Evolutionary conservation across 2,113 vertebrate genomes (phyloP).

Genomic region (Lota lota): DNA sequence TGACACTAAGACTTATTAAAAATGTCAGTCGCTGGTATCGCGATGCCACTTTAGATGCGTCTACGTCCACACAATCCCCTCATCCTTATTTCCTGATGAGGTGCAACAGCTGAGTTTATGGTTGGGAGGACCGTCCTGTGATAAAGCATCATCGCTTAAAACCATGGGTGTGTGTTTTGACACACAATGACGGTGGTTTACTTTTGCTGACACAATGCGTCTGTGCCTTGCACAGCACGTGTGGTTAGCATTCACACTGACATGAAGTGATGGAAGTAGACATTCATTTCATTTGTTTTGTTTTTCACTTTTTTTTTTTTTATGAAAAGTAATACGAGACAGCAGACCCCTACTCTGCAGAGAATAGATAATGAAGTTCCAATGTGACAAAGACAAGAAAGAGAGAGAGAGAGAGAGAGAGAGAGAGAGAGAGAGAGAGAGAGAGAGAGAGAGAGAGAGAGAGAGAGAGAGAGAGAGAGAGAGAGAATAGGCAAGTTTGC

Average conservation of each 20-base stretch:
- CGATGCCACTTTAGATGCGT: background rate
- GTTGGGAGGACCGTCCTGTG: background rate
- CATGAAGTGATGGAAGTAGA: slow-evolving; percentile 37
- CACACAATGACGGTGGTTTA: background rate
- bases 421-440: slow-evolving; percentile 18
- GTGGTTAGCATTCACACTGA: too few species aligned
- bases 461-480: background rate
- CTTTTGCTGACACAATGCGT: too few species aligned
- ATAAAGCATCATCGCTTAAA: background rate
- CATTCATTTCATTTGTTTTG: slow-evolving; percentile 44
- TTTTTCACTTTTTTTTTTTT: slow-evolving; percentile 20
- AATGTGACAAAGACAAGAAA: slow-evolving; percentile 31
- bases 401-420: slow-evolving; percentile 5
- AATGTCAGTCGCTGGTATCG: slow-evolving; percentile 25
- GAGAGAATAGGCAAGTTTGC: background rate
- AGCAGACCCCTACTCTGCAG: slow-evolving; percentile 29
- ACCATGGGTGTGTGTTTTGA: background rate
- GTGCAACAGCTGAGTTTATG: slow-evolving; percentile 3
- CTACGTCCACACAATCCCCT: slow-evolving; percentile 8
- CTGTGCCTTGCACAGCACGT: too few species aligned
- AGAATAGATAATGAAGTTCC: slow-evolving; percentile 44
- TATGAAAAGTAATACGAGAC: slow-evolving; percentile 42
- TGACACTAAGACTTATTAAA: slow-evolving; percentile 35
- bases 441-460: slow-evolving; percentile 3
- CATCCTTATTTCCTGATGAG: background rate